Evolutionary conservation across 2,888 invertebrate genomes (phyloP), one percentile per base, ranked within the genome.

Genomic region (Augochlorella aurata): DNA sequence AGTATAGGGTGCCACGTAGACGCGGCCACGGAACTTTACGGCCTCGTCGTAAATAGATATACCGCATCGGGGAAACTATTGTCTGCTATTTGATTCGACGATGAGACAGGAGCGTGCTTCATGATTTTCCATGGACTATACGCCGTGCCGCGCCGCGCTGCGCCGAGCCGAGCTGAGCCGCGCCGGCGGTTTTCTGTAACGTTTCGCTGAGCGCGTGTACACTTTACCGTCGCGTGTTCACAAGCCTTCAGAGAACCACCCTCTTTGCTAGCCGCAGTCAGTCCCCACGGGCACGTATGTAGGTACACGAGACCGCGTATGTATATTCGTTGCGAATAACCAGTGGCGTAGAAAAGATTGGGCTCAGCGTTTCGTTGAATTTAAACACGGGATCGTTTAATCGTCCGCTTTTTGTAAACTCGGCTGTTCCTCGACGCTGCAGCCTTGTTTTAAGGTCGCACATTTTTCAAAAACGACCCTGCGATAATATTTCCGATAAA

Each of bases 341-440:
- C 50, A 77, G 66, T 69, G 74, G 77, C 74, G 83, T 72, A 66
- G 71, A 81, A 68, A 70, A 81, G 72, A 76, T 76, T 44, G 63
- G 58, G 38, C 21, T 65, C 49, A 54, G 66, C 21, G 12, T 74
- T 66, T 67, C 79, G 21, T 70, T 45, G n/a, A 74, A 79, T 79
- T 71, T 63, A 24, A 75, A 75, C 24, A 16, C 38, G n/a, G 29
- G 21, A 7, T 44, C n/a, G 52, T 69, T n/a, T n/a, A 9, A 69
- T 44, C 63, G 18, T 24, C 38, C 38, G 52, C n/a, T 78, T 74
- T 79, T 45, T 18, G 12, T 16, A 66, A 24, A 8, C 44, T 21
- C 63, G 29, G 10, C 16, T 38, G 9, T 18, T 63, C 38, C 58
- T n/a, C 50, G 24, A 61, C 54, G 44, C 50, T 75, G n/a, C 10